Percentiles rank a stretch among this genome's conserved stretches.
phyloP scores from a whole-genome alignment of 2,113 vertebrate genomes.

The Hucho hucho region DNA sequence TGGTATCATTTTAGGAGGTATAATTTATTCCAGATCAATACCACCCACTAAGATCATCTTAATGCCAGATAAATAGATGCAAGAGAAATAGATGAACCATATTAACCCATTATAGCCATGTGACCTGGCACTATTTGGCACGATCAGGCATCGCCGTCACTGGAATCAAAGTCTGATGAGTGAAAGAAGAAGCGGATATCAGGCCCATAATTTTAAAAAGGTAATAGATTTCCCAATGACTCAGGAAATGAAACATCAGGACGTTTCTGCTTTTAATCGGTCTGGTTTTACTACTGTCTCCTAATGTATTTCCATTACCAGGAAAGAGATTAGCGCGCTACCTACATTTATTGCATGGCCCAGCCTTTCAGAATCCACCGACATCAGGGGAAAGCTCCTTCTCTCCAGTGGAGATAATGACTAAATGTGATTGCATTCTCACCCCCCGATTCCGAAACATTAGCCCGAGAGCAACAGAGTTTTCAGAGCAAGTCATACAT shows the following conservation, averaged over 20 bases:
- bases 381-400: background rate
- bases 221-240: conserved; percentile 19
- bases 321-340: conserved; percentile 38
- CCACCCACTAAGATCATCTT: conserved; percentile 30
- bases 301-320: conserved; percentile 42
- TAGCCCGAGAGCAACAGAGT: conserved; percentile 3
- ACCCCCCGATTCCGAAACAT: conserved; percentile 26
- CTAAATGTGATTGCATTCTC: conserved; percentile 9
- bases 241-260: conserved; percentile 37
- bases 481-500: conserved; percentile 22
- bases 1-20: conserved; percentile 12
- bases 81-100: conserved; percentile 47
- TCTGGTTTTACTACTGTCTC: conserved; percentile 38
- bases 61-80: conserved; percentile 13
- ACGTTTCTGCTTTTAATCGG: conserved; percentile 44
- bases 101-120: conserved; percentile 1
- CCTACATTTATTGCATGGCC: conserved; percentile 9
- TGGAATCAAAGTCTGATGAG: background rate
- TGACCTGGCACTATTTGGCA: background rate
- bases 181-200: background rate
- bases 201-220: conserved; percentile 28
- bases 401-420: conserved; percentile 10
- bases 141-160: background rate
- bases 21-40: conserved; percentile 38
- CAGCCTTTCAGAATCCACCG: background rate